These are phyloP conservation scores for Poecilobothrus nobilitatus DNA, from an alignment of 2,888 invertebrate species.

Conservation along the genomic window DNA sequence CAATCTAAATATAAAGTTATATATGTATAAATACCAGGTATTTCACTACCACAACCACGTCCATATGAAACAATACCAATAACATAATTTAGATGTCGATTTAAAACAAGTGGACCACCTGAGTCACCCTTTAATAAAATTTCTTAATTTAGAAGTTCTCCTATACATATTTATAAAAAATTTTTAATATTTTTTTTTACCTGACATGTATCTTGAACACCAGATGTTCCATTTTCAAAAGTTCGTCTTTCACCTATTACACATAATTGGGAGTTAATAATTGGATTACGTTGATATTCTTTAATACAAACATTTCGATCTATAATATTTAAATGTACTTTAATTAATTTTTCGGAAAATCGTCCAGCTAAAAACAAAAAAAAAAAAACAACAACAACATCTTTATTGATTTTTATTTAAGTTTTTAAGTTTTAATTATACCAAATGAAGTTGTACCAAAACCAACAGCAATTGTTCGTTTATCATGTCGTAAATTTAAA, in stretches of 20 bases:
- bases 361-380: not conserved
- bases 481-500: not conserved
- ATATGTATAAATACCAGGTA: slow-evolving; percentile 25
- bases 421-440: not conserved
- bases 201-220: not conserved
- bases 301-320: not conserved
- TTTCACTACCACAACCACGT: slow-evolving; percentile 21
- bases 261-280: not conserved
- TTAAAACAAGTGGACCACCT: not conserved
- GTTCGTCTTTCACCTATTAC: not conserved
- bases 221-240: not conserved
- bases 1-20: slow-evolving; percentile 24
- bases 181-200: not conserved
- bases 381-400: not conserved
- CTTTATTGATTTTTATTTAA: not conserved
- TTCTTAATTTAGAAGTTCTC: no score
- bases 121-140: slow-evolving; percentile 8
- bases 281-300: not conserved
- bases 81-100: slow-evolving; percentile 21
- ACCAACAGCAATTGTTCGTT: not conserved
- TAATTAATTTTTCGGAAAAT: not conserved
- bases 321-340: not conserved
- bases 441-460: not conserved
- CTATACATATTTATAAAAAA: no score
- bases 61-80: slow-evolving; percentile 26